phyloP scores from a whole-genome alignment of 1,140 invertebrate genomes.

The Eumaeus atala region DNA sequence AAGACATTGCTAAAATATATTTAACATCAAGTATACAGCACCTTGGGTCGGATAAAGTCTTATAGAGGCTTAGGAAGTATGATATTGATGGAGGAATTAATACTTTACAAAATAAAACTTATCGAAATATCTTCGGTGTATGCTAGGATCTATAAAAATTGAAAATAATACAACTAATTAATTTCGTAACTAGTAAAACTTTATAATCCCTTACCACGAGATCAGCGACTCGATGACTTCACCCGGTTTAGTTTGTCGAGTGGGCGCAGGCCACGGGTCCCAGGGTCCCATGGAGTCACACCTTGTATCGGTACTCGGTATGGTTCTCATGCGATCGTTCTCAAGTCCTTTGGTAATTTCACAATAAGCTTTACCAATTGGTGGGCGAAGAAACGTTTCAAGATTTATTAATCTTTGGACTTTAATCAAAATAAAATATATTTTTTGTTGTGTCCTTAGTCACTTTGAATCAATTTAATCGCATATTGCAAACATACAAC shows the following conservation, averaged over 20 bases:
- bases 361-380: slow-evolving; percentile 56
- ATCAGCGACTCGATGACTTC: slow-evolving; percentile 64
- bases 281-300: slow-evolving; percentile 10
- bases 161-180: slow-evolving; percentile 74
- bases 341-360: slow-evolving; percentile 55
- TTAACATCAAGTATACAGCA: slow-evolving; percentile 30
- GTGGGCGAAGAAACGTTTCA: slow-evolving; percentile 41
- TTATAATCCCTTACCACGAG: slow-evolving; percentile 71
- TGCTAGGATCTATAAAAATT: slow-evolving; percentile 73
- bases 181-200: slow-evolving; percentile 73
- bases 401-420: slow-evolving; percentile 67
- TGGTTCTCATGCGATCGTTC: slow-evolving; percentile 18
- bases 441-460: slow-evolving; percentile 53
- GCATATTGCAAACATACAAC: slow-evolving; percentile 73
- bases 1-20: slow-evolving; percentile 48
- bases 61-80: slow-evolving; percentile 34
- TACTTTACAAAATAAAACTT: slow-evolving; percentile 73
- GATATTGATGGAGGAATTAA: slow-evolving; percentile 70
- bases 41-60: slow-evolving; percentile 22
- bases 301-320: neutral
- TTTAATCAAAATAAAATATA: slow-evolving; percentile 47
- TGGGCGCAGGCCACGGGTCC: slow-evolving; percentile 9
- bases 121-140: slow-evolving; percentile 74
- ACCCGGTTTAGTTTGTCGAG: slow-evolving; percentile 35
- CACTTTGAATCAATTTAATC: slow-evolving; percentile 62